Conservation (phyloP, 1,140 invertebrate species). For the Eriosoma lanigerum region DNA sequence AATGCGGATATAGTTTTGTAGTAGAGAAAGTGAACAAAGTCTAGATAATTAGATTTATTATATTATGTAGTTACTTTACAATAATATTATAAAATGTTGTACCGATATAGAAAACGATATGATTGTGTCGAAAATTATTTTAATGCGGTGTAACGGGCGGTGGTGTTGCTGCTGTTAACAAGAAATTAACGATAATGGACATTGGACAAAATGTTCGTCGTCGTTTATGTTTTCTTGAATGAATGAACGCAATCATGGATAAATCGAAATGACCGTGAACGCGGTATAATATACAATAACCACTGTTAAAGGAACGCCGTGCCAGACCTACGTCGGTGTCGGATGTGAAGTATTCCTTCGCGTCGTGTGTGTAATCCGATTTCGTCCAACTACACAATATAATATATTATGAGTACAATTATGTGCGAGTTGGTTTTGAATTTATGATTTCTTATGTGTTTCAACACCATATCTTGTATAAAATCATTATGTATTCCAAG, state of each 20-base stretch:
- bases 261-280: constrained; percentile 39
- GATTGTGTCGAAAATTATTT: not conserved
- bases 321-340: constrained; percentile 38
- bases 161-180: not conserved
- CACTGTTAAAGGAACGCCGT: constrained; percentile 24
- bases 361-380: not conserved
- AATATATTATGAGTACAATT: too few relatives aligned
- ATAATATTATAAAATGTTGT: too few relatives aligned
- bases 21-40: too few relatives aligned
- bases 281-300: not conserved
- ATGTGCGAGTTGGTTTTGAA: too few relatives aligned
- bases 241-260: constrained; percentile 44
- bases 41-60: too few relatives aligned
- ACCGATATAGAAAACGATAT: not conserved
- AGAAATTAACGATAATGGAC: constrained; percentile 24
- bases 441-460: too few relatives aligned
- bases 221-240: constrained; percentile 1
- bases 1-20: too few relatives aligned
- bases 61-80: too few relatives aligned
- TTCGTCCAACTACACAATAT: not conserved
- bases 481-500: too few relatives aligned
- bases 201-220: constrained; percentile 9
- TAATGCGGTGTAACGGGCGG: constrained; percentile 23
- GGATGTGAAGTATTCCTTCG: not conserved
- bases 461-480: too few relatives aligned